Conservation (phyloP, 2,113 vertebrate genomes). For the Xenotilapia caudafasciata region DNA sequence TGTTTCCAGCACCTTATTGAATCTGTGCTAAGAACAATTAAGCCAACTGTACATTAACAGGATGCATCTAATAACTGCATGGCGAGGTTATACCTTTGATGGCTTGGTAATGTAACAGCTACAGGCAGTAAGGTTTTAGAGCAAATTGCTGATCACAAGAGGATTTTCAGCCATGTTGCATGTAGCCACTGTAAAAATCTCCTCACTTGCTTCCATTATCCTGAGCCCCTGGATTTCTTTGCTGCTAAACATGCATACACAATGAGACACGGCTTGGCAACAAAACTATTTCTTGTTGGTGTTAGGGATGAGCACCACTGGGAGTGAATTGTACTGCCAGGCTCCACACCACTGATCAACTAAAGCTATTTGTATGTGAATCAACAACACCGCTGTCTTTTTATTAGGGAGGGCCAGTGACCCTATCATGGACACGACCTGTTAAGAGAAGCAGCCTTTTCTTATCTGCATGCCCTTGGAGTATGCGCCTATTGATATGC, state of each 20-base stretch:
- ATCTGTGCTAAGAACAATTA: background rate
- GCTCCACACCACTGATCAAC: slow-evolving; percentile 26
- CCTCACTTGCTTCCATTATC: background rate
- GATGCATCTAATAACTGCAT: background rate
- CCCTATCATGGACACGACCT: slow-evolving; percentile 57
- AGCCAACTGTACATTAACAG: background rate
- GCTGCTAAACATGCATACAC: slow-evolving; percentile 4
- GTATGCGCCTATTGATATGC: slow-evolving; percentile 67
- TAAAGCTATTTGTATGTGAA: slow-evolving; percentile 53
- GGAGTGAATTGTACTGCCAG: slow-evolving; percentile 16
- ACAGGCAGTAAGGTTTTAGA: background rate
- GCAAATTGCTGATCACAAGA: background rate
- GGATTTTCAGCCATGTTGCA: background rate
- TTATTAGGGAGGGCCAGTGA: slow-evolving; percentile 49
- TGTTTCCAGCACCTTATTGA: background rate
- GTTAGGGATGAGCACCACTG: slow-evolving; percentile 29
- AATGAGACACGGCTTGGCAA: slow-evolving; percentile 23
- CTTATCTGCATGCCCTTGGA: slow-evolving; percentile 75
- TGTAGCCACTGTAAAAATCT: background rate
- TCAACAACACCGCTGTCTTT: slow-evolving; percentile 26
- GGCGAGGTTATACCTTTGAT: background rate
- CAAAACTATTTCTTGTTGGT: slow-evolving; percentile 26
- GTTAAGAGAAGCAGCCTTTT: slow-evolving; percentile 55
- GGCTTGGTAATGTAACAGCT: background rate
- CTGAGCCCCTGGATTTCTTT: background rate